Evolutionary conservation across 2,888 invertebrate genomes (phyloP), one percentile per base, ranked within the genome.

Genomic region (Drosophila paramelanica): DNA sequence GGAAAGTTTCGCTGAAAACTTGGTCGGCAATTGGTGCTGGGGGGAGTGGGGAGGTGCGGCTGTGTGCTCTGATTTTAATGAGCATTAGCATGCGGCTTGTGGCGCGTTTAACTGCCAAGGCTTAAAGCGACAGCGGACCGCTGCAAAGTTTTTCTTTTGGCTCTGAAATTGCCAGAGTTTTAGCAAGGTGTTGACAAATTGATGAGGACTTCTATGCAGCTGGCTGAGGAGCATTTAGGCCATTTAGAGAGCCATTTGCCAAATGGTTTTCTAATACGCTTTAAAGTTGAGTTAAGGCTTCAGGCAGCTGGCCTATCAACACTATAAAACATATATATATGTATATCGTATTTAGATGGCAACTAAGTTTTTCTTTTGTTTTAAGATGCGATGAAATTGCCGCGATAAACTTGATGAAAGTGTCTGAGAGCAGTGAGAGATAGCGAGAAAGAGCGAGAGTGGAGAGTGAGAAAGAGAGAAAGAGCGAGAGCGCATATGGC

Each of bases 401-500:
- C 72, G 55, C 69, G 88, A 86, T 86, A 85, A 88, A 73, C 81
- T 77, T 85, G 86, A 88, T 79, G 85, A 81, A 81, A 88, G 81
- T 79, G 88, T 88, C 85, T 82, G 72, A 49, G 55, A 46, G 52
- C 23, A 42, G 27, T 41, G 43, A 45, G 47, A 17, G 31, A 47
- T 14, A 39, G 45, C 51, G 38, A 23, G 39, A 45, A 14, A 20
- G 10, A 23, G 43, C 50, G 70, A 45, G 46, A 50, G 36, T 20
- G 20, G 3, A 20, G 20, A 20, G 23, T 45, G 27, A 25, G 43
- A 42, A 43, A n/a, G 27, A 39, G 31, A 25, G 41, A 52, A 14
- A 25, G 10, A 20, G 36, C 11, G 53, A 20, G 31, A 20, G 13
- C 33, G 27, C 38, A 60, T 31, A 31, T 52, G 47, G 67, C 70